Evolutionary conservation across 1,140 invertebrate genomes (phyloP).

Genomic region (Zaprionus camerounensis): DNA sequence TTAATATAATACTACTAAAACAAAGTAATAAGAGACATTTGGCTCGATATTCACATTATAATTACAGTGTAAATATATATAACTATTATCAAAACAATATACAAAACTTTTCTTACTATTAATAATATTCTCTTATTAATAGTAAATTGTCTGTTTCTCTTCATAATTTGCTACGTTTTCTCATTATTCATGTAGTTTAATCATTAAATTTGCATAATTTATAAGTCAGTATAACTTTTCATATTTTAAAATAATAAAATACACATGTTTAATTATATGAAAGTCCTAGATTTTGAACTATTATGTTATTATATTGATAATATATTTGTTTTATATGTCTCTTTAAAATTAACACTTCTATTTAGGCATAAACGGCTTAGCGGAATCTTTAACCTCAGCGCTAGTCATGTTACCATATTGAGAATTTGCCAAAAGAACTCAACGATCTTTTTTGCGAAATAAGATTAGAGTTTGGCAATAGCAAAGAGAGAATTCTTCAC

Average conservation of each 20-base stretch:
- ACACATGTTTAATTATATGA: too few relatives aligned
- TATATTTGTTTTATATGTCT: background rate
- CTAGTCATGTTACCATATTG: background rate
- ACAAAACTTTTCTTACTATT: too few relatives aligned
- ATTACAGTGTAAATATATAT: background rate
- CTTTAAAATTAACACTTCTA: background rate
- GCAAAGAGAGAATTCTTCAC: conserved; percentile 57
- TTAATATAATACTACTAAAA: too few relatives aligned
- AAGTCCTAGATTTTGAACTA: too few relatives aligned
- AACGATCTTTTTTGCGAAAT: conserved; percentile 46
- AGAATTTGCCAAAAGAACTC: background rate
- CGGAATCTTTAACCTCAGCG: background rate
- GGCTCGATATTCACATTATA: too few relatives aligned
- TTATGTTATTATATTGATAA: too few relatives aligned
- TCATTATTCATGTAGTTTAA: background rate
- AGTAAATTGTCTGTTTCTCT: background rate
- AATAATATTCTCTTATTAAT: too few relatives aligned
- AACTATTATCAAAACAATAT: too few relatives aligned
- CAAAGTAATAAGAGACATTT: too few relatives aligned
- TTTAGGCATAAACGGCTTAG: background rate
- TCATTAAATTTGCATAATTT: too few relatives aligned
- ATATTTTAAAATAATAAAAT: too few relatives aligned
- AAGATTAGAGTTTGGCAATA: conserved; percentile 25
- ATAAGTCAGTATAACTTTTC: too few relatives aligned
- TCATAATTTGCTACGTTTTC: background rate